Conservation (phyloP, 2,888 invertebrate genomes). For the Ophion costatus region DNA sequence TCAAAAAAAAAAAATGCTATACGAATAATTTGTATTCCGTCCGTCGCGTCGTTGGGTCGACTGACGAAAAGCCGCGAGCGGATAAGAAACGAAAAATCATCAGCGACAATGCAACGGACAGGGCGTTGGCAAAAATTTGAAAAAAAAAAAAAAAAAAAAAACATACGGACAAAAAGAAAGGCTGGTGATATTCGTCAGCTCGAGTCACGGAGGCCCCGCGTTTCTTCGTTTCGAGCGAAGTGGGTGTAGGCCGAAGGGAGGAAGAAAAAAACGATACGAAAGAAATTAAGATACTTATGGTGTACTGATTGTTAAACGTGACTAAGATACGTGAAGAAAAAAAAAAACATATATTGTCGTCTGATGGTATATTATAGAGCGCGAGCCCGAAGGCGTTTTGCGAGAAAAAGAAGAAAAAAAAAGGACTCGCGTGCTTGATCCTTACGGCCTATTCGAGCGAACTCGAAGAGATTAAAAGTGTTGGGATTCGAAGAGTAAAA, state of each 20-base stretch:
- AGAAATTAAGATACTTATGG: constrained; percentile 68
- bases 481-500: constrained; percentile 28
- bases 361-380: constrained; percentile 77
- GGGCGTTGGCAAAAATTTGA: constrained; percentile 4
- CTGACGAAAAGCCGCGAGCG: constrained; percentile 31
- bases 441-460: constrained; percentile 60
- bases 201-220: constrained; percentile 64
- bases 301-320: constrained; percentile 79
- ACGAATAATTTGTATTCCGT: constrained; percentile 41
- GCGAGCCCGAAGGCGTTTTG: constrained; percentile 72
- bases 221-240: constrained; percentile 61
- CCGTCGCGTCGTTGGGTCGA: constrained; percentile 37
- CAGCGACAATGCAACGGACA: neutral
- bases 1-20: neutral
- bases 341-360: constrained; percentile 73
- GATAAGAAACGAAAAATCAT: constrained; percentile 31
- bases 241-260: constrained; percentile 51
- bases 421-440: constrained; percentile 67
- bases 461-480: constrained; percentile 35
- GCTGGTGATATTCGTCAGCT: constrained; percentile 34
- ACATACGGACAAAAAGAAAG: constrained; percentile 8
- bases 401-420: constrained; percentile 62
- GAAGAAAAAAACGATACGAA: constrained; percentile 55
- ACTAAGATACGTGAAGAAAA: constrained; percentile 70
- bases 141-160: constrained; percentile 32